Percentiles rank a stretch among this genome's conserved stretches.
These are phyloP conservation scores for Tor tambroides DNA, from an alignment of 2,113 vertebrate genomes.

Conservation along the genomic window DNA sequence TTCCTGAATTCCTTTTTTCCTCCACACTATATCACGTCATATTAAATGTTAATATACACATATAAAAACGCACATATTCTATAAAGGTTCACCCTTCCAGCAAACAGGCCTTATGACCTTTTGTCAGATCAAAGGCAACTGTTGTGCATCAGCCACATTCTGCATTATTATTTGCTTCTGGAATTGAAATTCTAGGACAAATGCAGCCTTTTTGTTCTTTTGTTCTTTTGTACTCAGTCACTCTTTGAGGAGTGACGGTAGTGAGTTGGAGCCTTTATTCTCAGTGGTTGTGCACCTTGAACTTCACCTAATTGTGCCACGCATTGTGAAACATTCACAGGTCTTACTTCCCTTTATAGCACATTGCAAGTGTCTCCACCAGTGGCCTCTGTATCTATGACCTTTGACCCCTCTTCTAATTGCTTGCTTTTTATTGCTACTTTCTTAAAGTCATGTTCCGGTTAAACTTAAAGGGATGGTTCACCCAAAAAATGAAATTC, in stretches of 20 bases:
- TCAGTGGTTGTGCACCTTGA: background rate
- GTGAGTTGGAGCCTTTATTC: slow-evolving; percentile 42
- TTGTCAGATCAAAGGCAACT: background rate
- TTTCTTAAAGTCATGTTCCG: too few relatives aligned
- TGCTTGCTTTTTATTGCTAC: too few relatives aligned
- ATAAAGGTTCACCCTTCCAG: background rate
- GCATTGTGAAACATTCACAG: too few relatives aligned
- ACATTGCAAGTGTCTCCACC: too few relatives aligned
- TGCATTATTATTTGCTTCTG: slow-evolving; percentile 21
- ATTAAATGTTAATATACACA: slow-evolving; percentile 27
- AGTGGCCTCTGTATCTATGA: too few relatives aligned
- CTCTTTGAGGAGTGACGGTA: slow-evolving; percentile 11
- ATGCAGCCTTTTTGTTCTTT: slow-evolving; percentile 8
- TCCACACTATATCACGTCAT: slow-evolving; percentile 24
- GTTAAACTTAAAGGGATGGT: too few relatives aligned
- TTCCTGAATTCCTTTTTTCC: slow-evolving; percentile 6
- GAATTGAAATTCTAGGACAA: background rate
- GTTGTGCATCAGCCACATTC: background rate
- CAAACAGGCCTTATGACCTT: background rate
- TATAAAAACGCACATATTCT: slow-evolving; percentile 32
- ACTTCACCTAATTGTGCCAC: background rate
- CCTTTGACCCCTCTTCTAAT: too few relatives aligned
- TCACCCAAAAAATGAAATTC: too few relatives aligned
- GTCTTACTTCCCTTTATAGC: too few relatives aligned
- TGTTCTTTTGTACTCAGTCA: slow-evolving; percentile 2